Conservation (phyloP, 2,888 invertebrate genomes). For the Zeuzera pyrina region DNA sequence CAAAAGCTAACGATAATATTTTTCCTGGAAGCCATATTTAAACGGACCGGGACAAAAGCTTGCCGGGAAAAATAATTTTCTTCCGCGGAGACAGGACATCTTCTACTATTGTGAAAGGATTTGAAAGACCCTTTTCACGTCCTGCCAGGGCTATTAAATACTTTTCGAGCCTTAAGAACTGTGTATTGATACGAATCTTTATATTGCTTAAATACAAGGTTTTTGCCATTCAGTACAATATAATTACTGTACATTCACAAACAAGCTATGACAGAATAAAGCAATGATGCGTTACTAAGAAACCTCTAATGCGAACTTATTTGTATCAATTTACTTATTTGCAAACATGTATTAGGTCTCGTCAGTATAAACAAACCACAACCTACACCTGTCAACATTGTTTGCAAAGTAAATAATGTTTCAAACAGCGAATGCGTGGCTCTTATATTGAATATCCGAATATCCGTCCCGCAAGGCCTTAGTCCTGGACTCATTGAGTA, state of each 20-base stretch:
- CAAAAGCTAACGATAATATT: constrained; percentile 36
- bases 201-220: too few species aligned
- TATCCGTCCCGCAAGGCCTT: constrained; percentile 7
- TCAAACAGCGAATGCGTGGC: constrained; percentile 31
- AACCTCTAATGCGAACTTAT: constrained; percentile 22
- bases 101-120: constrained; percentile 61
- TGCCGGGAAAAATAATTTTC: constrained; percentile 58
- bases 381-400: constrained; percentile 51
- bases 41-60: constrained; percentile 44
- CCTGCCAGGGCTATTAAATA: constrained; percentile 41
- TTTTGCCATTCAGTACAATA: too few species aligned
- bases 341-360: constrained; percentile 30
- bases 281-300: too few species aligned
- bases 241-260: too few species aligned
- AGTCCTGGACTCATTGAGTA: constrained; percentile 44
- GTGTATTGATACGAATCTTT: too few species aligned
- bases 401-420: constrained; percentile 45
- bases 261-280: too few species aligned
- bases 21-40: constrained; percentile 34
- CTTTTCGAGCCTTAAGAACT: too few species aligned
- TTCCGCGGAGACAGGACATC: constrained; percentile 41
- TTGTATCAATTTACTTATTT: constrained; percentile 38
- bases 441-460: constrained; percentile 38
- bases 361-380: constrained; percentile 35
- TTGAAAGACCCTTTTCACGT: constrained; percentile 45